Evolutionary conservation across 2,888 invertebrate species (phyloP).

Genomic region (Sabellastarte sp.): DNA sequence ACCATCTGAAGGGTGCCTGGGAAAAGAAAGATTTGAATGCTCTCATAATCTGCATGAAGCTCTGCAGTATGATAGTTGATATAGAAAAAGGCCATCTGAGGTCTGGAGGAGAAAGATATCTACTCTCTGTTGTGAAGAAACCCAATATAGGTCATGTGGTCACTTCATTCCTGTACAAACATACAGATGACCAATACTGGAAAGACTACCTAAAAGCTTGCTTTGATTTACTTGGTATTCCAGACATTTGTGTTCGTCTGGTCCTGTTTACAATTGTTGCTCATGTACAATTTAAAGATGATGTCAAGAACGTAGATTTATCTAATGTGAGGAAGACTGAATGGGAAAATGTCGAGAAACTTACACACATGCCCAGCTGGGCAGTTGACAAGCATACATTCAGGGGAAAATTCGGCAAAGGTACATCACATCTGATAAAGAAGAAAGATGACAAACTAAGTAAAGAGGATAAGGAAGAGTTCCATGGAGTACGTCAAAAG

Average conservation of each 20-base stretch:
- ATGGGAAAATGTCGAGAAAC: constrained; percentile 5
- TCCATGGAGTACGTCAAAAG: constrained; percentile 14
- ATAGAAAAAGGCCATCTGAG: constrained; percentile 11
- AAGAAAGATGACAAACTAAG: neutral
- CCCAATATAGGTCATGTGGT: constrained; percentile 8
- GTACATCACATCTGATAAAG: constrained; percentile 8
- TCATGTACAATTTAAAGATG: constrained; percentile 2
- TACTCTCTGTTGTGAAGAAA: neutral
- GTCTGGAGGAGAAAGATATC: constrained; percentile 9
- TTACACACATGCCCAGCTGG: constrained; percentile 15
- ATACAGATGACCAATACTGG: constrained; percentile 5
- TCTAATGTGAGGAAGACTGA: constrained; percentile 4
- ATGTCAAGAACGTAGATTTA: neutral
- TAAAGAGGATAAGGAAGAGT: constrained; percentile 12
- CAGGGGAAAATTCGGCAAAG: constrained; percentile 17
- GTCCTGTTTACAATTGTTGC: constrained; percentile 13
- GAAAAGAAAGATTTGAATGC: constrained; percentile 3
- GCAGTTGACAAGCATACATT: constrained; percentile 23
- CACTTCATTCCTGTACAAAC: constrained; percentile 10
- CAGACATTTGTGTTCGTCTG: constrained; percentile 12
- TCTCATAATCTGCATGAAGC: constrained; percentile 15
- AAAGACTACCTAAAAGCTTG: constrained; percentile 6
- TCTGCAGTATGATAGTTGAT: constrained; percentile 13
- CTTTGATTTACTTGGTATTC: constrained; percentile 6
- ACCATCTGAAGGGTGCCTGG: constrained; percentile 15